Conservation (phyloP, 2,888 invertebrate genomes). For the Xestia xanthographa region DNA sequence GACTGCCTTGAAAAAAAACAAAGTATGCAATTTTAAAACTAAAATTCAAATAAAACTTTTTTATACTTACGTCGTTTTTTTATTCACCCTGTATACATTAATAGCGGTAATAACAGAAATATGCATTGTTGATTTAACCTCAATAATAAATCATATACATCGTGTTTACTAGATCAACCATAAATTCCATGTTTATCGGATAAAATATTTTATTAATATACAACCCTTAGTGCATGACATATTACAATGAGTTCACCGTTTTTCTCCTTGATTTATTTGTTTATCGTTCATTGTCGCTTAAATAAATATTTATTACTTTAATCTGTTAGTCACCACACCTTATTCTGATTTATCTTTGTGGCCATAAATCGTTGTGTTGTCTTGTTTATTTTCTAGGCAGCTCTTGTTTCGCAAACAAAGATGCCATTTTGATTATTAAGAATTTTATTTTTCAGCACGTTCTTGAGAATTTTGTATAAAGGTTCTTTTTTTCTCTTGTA, state of each 20-base stretch:
- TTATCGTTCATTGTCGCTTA: constrained; percentile 60
- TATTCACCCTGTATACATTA: not conserved
- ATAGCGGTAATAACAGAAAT: not conserved
- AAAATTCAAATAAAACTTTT: not conserved
- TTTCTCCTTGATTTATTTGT: constrained; percentile 67
- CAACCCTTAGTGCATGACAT: constrained; percentile 54
- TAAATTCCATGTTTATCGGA: constrained; percentile 42
- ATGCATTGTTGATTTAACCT: constrained; percentile 16
- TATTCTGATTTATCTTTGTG: constrained; percentile 57
- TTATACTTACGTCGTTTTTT: not conserved
- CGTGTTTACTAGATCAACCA: constrained; percentile 28
- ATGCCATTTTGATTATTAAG: constrained; percentile 17
- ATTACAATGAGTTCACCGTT: constrained; percentile 48
- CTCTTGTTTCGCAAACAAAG: constrained; percentile 33
- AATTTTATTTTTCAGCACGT: constrained; percentile 26
- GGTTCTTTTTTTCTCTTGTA: constrained; percentile 3
- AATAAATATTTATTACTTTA: constrained; percentile 67
- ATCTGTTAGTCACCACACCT: constrained; percentile 64
- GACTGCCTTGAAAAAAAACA: no score
- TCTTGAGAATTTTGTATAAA: not conserved
- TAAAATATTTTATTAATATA: constrained; percentile 54
- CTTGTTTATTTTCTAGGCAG: constrained; percentile 50
- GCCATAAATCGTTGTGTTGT: constrained; percentile 52
- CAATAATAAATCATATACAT: constrained; percentile 2
- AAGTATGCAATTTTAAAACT: not conserved